These are phyloP conservation scores for Pristiophorus japonicus DNA, from an alignment of 2,113 vertebrate species.

Conservation along the genomic window DNA sequence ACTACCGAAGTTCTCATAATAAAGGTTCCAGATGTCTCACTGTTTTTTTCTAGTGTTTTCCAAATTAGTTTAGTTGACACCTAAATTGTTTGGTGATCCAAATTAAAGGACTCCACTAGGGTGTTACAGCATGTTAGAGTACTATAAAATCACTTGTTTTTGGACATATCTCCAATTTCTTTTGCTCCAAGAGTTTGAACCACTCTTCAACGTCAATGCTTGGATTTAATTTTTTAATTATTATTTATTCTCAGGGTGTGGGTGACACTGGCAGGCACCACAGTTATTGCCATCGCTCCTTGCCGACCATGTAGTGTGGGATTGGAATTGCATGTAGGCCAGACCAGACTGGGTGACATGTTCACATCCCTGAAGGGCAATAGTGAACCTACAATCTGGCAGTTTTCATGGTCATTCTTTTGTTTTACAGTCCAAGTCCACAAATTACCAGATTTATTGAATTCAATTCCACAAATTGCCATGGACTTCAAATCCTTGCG, in stretches of 20 bases:
- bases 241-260: background rate
- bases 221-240: background rate
- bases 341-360: background rate
- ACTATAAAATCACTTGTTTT: background rate
- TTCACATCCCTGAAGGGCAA: background rate
- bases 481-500: background rate
- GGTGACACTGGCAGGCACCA: background rate
- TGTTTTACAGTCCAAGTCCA: background rate
- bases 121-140: background rate
- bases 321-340: background rate
- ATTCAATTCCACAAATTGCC: background rate
- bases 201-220: background rate
- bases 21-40: background rate
- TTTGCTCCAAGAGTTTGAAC: background rate
- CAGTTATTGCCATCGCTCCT: background rate
- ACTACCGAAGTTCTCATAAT: background rate
- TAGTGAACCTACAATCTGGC: background rate
- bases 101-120: background rate
- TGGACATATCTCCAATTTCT: background rate
- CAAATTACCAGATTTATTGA: background rate
- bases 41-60: background rate
- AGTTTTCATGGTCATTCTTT: background rate
- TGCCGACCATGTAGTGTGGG: background rate
- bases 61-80: background rate
- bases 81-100: background rate